These are phyloP conservation scores for Nezara viridula DNA, from an alignment of 2,888 invertebrate species.

Conservation along the genomic window DNA sequence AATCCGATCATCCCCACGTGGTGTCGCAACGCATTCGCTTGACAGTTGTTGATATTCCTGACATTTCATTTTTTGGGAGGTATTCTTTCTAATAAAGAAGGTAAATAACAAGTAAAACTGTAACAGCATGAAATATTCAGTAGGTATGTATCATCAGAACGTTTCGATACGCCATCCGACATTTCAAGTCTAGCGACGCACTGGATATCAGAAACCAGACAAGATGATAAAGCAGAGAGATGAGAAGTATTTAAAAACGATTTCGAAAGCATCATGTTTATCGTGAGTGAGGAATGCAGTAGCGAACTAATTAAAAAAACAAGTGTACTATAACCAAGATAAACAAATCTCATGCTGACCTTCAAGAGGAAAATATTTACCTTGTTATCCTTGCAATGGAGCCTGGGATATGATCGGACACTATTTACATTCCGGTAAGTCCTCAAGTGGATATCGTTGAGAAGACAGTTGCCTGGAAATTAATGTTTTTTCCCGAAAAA, in stretches of 20 bases:
- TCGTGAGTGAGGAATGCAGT: not conserved
- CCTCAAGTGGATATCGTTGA: not conserved
- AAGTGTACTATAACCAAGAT: not conserved
- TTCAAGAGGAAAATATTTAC: not conserved
- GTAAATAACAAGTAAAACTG: not conserved
- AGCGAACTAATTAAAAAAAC: not conserved
- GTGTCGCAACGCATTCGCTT: not conserved
- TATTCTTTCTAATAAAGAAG: not conserved
- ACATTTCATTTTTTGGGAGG: not conserved
- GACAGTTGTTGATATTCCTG: not conserved
- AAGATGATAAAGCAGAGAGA: no score
- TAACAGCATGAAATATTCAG: no score
- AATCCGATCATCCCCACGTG: not conserved
- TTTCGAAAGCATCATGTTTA: not conserved
- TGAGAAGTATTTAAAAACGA: not conserved
- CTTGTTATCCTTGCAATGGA: not conserved
- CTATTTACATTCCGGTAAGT: not conserved
- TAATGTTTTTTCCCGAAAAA: not conserved
- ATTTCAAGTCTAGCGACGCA: no score
- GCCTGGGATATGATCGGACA: not conserved
- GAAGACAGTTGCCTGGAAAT: not conserved
- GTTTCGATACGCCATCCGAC: no score
- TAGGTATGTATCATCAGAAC: no score
- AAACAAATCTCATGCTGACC: slow-evolving; percentile 28
- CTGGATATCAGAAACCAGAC: no score